Evolutionary conservation across 2,797 vertebrate species (phyloP).

Genomic region (Enteromius unitaeniatus): DNA sequence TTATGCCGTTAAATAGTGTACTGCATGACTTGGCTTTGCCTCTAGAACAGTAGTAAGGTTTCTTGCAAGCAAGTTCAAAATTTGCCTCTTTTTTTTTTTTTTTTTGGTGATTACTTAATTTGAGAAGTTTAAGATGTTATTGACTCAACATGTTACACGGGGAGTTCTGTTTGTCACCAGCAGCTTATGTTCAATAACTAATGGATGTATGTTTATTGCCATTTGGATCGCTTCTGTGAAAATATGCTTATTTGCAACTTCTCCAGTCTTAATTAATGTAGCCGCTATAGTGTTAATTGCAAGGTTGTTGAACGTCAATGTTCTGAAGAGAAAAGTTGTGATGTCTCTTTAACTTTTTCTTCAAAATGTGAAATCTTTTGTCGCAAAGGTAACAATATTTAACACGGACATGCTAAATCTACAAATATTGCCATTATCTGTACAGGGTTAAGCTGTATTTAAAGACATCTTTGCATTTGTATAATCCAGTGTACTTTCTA

Average conservation of each 20-base stretch:
- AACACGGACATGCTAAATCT: slow-evolving; percentile 6
- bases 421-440: background rate
- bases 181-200: slow-evolving; percentile 9
- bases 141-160: background rate
- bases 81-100: background rate
- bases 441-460: slow-evolving; percentile 7
- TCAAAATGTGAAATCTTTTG: slow-evolving; percentile 30
- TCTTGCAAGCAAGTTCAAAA: slow-evolving; percentile 42
- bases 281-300: slow-evolving; percentile 6
- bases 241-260: slow-evolving; percentile 1
- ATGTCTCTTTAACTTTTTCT: slow-evolving; percentile 16
- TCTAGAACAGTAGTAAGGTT: slow-evolving; percentile 48
- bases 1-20: background rate
- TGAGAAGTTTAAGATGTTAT: background rate
- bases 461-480: background rate
- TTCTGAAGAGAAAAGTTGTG: background rate
- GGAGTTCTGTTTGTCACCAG: background rate
- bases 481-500: background rate
- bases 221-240: slow-evolving; percentile 10
- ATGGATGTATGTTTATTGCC: background rate
- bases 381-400: background rate
- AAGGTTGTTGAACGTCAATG: background rate
- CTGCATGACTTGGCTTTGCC: background rate
- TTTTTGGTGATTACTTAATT: background rate
- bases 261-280: slow-evolving; percentile 21